These are phyloP conservation scores for Echeneis naucrates DNA, from an alignment of 2,797 vertebrate genomes.

Conservation along the genomic window DNA sequence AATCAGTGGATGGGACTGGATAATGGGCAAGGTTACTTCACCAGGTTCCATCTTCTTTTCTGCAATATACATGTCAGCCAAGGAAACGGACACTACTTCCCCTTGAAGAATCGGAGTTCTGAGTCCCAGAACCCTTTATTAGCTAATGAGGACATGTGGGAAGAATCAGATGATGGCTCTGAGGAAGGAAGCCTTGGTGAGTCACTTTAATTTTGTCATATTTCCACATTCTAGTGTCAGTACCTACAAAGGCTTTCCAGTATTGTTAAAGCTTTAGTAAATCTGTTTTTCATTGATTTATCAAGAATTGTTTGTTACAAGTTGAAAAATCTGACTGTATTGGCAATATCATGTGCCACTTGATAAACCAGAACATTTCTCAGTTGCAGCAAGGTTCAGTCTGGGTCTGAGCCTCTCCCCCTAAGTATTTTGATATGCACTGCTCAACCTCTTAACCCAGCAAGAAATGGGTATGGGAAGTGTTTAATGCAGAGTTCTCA, in stretches of 20 bases:
- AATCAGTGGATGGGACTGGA: conserved; percentile 7
- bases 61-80: conserved; percentile 80
- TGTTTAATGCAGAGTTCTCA: too few species aligned
- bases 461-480: too few species aligned
- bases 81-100: conserved; percentile 95
- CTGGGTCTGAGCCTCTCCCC: too few species aligned
- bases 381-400: not conserved
- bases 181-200: conserved; percentile 91
- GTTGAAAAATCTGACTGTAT: not conserved
- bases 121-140: conserved; percentile 93
- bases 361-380: too few species aligned
- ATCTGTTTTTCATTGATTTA: not conserved
- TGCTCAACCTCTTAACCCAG: too few species aligned
- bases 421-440: too few species aligned
- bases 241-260: not conserved
- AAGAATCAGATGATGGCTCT: conserved; percentile 87
- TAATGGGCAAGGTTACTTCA: conserved; percentile 33
- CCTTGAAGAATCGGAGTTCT: conserved; percentile 85
- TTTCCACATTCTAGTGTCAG: not conserved
- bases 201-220: conserved; percentile 47
- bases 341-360: not conserved
- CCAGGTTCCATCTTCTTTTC: conserved; percentile 40
- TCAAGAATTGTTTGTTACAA: not conserved
- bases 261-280: too few species aligned
- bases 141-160: conserved; percentile 92